Evolutionary conservation across 1,140 invertebrate genomes (phyloP), one percentile per base, ranked within the genome.

Genomic region (Spodoptera frugiperda): DNA sequence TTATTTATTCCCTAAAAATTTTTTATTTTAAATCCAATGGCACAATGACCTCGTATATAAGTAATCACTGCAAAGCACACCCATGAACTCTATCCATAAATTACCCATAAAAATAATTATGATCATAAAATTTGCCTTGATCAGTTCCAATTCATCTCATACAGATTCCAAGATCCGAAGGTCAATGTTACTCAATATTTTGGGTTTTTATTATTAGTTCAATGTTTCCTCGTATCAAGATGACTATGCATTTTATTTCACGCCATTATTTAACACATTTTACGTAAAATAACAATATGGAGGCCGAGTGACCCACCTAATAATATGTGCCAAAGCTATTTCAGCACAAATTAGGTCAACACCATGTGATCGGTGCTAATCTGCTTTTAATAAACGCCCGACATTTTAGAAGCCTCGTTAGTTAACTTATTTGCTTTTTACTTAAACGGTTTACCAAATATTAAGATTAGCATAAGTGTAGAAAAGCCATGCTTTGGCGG

Each of bases 1-100:
- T n/a, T n/a, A n/a, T n/a, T n/a, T n/a, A n/a, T n/a, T n/a, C n/a
- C n/a, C n/a, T n/a, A n/a, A n/a, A n/a, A n/a, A n/a, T n/a, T n/a
- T 8, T 10, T 1, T 8, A 39, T 39, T 39, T 39, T 39, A 39
- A 39, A 39, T 4, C 14, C 15, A 61, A 33, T 61, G 30, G 33
- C 25, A 21, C 21, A 21, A 57, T 14, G 12, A 25, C 21, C 17
- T 57, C 12, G 21, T 57, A 19, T 14, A 53, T 17, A n/a, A n/a
- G n/a, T n/a, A n/a, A 53, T 17, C n/a, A 15, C 17, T 46, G 19
- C 17, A 3, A 6, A 21, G 33, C 14, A 68, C 25, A 48, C 5
- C 65, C 65, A 68, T 68, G 65, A 53, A 30, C 48, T 68, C 21
- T 68, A 68, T 68, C 14, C 65, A 68, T 68, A 68, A 53, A 68